Conservation (phyloP, 2,797 vertebrate species). For the Pampus argenteus region DNA sequence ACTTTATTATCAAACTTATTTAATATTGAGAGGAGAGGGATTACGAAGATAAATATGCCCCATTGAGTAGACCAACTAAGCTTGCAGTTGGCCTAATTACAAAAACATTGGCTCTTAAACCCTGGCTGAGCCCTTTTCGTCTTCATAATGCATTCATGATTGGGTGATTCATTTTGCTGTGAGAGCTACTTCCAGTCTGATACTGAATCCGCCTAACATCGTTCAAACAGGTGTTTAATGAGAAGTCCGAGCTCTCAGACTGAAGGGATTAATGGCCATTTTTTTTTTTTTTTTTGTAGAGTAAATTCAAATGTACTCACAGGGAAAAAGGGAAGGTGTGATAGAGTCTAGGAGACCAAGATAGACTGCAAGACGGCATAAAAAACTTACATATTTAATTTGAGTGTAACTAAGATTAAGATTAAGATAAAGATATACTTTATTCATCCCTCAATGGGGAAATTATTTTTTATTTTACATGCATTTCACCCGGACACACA, state of each 20-base stretch:
- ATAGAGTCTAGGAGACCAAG: background rate
- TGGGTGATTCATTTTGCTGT: constrained; percentile 52
- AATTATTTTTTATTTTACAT: no score
- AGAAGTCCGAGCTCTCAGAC: constrained; percentile 42
- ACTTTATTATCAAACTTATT: constrained; percentile 39
- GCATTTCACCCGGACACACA: no score
- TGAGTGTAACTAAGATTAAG: no score
- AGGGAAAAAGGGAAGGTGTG: background rate
- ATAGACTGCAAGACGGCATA: background rate
- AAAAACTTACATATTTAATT: background rate
- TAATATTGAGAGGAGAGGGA: constrained; percentile 47
- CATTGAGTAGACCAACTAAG: constrained; percentile 47
- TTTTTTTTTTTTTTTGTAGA: constrained; percentile 28
- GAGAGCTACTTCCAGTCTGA: constrained; percentile 42
- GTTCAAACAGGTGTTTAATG: constrained; percentile 66
- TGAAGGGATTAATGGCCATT: constrained; percentile 43
- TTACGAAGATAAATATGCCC: constrained; percentile 62
- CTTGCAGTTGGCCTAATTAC: constrained; percentile 65
- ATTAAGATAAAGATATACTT: no score
- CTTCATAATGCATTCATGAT: constrained; percentile 60
- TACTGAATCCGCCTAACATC: constrained; percentile 38
- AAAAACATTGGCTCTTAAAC: constrained; percentile 49
- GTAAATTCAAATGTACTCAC: background rate
- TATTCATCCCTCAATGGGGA: no score
- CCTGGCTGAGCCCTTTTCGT: constrained; percentile 42